phyloP scores from a whole-genome alignment of 2,113 vertebrate genomes.

The Synchiropus splendidus region DNA sequence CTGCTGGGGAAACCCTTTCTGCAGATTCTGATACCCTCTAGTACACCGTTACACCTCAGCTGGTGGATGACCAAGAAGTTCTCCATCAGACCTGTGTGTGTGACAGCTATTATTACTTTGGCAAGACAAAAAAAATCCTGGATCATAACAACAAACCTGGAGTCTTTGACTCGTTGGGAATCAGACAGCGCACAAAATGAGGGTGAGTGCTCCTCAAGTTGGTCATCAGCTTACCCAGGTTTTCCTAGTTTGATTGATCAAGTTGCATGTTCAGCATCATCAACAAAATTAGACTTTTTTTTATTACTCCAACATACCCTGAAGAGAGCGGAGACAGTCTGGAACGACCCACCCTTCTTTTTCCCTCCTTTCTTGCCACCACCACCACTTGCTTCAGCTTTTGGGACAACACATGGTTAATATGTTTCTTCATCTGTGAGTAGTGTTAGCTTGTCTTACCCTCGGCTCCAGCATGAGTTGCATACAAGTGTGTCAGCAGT shows the following conservation, averaged over 20 bases:
- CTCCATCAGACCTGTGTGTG: constrained; percentile 39
- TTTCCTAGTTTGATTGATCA: constrained; percentile 42
- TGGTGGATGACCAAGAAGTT: constrained; percentile 54
- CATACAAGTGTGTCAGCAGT: constrained; percentile 28
- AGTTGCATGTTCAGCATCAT: too few species aligned
- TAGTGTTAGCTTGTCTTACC: too few species aligned
- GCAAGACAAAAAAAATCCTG: neutral
- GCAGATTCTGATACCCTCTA: constrained; percentile 57
- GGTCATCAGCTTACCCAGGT: constrained; percentile 48
- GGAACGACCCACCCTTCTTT: constrained; percentile 54
- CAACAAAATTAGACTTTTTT: too few species aligned
- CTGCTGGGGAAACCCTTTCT: constrained; percentile 57
- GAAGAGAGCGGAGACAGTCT: constrained; percentile 54
- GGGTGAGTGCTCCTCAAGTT: constrained; percentile 51
- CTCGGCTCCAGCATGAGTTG: constrained; percentile 10
- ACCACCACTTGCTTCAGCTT: constrained; percentile 18
- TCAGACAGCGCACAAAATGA: constrained; percentile 49
- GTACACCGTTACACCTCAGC: constrained; percentile 53
- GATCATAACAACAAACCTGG: constrained; percentile 20
- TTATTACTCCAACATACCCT: too few species aligned
- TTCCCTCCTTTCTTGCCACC: constrained; percentile 54
- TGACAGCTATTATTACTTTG: neutral
- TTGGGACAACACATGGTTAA: too few species aligned
- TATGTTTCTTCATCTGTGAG: too few species aligned
- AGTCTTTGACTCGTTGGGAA: constrained; percentile 46